These are phyloP conservation scores for Telmatherina bonti DNA, from an alignment of 2,797 vertebrate genomes.

Conservation along the genomic window DNA sequence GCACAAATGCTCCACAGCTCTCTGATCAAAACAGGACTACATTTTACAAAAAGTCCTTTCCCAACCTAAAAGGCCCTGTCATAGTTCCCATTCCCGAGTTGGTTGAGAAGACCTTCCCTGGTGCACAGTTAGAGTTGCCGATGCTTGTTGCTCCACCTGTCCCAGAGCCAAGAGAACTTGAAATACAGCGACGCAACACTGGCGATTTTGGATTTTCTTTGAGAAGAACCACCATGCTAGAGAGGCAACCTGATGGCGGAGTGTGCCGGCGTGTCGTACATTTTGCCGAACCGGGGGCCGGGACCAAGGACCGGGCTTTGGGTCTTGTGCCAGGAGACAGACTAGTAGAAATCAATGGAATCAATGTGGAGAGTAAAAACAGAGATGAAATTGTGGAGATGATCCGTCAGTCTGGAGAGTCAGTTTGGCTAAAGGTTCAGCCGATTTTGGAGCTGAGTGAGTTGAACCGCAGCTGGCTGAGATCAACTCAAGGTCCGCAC, in stretches of 20 bases:
- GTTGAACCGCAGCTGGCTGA: conserved; percentile 93
- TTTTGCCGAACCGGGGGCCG: conserved; percentile 94
- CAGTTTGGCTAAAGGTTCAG: conserved; percentile 93
- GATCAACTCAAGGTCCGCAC: conserved; percentile 76
- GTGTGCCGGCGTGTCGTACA: conserved; percentile 90
- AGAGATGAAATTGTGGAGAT: conserved; percentile 98
- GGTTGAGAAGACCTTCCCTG: conserved; percentile 87
- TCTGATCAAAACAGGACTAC: conserved; percentile 83
- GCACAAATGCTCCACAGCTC: conserved; percentile 79
- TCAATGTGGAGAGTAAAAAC: conserved; percentile 93
- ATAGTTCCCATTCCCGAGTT: conserved; percentile 84
- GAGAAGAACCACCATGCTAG: conserved; percentile 93
- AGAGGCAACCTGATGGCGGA: conserved; percentile 88
- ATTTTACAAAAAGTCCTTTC: conserved; percentile 26
- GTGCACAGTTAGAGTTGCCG: conserved; percentile 87
- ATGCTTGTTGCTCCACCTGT: conserved; percentile 81
- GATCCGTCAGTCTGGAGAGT: conserved; percentile 96
- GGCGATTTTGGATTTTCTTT: conserved; percentile 98
- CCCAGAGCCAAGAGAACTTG: conserved; percentile 87
- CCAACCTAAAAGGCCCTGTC: conserved; percentile 68
- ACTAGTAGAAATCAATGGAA: conserved; percentile 94
- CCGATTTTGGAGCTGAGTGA: conserved; percentile 96
- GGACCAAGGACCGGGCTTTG: conserved; percentile 89
- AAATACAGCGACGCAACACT: conserved; percentile 92
- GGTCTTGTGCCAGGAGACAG: conserved; percentile 95